phyloP scores from a whole-genome alignment of 1,140 invertebrate genomes.

The Thalassaphorura encarpata region DNA sequence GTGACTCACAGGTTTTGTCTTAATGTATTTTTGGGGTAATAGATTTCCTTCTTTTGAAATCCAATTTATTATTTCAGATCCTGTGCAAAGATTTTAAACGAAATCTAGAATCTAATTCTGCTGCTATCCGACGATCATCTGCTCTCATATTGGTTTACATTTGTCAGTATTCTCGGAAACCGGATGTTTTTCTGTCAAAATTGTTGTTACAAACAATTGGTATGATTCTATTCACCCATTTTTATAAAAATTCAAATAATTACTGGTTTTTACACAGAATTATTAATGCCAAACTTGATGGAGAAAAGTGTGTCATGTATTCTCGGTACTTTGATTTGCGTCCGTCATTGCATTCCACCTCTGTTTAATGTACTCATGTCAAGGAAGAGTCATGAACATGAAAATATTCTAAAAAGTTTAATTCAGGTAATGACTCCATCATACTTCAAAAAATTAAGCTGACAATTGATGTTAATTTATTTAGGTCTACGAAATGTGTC shows the following conservation, averaged over 20 bases:
- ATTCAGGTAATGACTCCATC: not conserved
- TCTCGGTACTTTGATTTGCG: conserved; percentile 24
- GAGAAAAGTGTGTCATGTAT: conserved; percentile 23
- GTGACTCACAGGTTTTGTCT: not conserved
- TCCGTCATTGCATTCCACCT: conserved; percentile 22
- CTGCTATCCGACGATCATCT: conserved; percentile 51
- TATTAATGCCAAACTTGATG: conserved; percentile 34
- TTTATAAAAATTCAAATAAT: conserved; percentile 14
- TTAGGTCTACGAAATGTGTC: conserved; percentile 70
- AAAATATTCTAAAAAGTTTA: conserved; percentile 31
- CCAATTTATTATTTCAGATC: conserved; percentile 39
- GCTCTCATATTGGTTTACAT: conserved; percentile 53
- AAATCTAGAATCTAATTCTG: conserved; percentile 50
- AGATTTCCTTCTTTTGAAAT: not conserved
- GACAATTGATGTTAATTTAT: conserved; percentile 10
- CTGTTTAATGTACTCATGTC: conserved; percentile 11
- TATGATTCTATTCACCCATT: conserved; percentile 35
- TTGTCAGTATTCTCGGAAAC: conserved; percentile 52
- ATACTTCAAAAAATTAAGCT: not conserved
- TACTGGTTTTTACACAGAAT: conserved; percentile 34
- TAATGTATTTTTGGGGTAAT: not conserved
- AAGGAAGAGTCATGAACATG: not conserved
- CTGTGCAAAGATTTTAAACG: conserved; percentile 54
- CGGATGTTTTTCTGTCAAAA: conserved; percentile 49
- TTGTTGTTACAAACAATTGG: conserved; percentile 44